Conservation (phyloP, 1,140 invertebrate genomes). For the Zeugodacus cucurbitae region DNA sequence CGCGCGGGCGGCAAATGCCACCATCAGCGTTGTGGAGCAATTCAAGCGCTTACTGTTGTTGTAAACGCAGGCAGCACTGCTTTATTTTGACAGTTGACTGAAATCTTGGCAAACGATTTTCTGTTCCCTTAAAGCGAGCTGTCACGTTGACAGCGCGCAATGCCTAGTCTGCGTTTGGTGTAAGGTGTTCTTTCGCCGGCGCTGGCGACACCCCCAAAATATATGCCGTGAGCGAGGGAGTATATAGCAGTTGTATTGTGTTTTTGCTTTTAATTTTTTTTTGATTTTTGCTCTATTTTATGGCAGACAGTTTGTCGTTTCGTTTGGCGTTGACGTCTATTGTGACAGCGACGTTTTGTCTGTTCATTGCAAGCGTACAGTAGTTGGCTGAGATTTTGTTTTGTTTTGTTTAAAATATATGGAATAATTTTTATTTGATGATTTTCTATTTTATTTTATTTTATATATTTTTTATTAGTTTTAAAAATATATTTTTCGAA, state of each 20-base stretch:
- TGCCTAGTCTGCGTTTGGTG: not conserved
- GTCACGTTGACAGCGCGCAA: conserved; percentile 3
- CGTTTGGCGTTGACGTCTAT: not conserved
- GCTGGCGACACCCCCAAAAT: not conserved
- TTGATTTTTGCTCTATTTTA: not conserved
- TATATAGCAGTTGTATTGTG: not conserved
- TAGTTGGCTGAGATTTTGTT: not conserved
- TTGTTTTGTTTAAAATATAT: not conserved
- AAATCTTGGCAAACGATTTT: conserved; percentile 14
- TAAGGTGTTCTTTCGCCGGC: not conserved
- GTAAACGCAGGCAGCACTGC: conserved; percentile 17
- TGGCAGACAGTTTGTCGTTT: not conserved
- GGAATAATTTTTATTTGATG: too few species aligned
- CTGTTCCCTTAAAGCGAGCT: not conserved
- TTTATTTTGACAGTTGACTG: conserved; percentile 39
- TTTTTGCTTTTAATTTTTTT: too few species aligned
- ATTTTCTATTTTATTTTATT: too few species aligned
- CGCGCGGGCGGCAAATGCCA: not conserved
- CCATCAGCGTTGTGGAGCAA: not conserved
- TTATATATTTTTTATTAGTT: too few species aligned
- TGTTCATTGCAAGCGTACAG: not conserved
- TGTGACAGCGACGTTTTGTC: not conserved
- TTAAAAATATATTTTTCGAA: too few species aligned
- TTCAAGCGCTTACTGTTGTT: not conserved
- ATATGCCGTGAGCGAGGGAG: too few species aligned